Evolutionary conservation across 2,113 vertebrate genomes (phyloP).

Genomic region (Tragelaphus strepsiceros): DNA sequence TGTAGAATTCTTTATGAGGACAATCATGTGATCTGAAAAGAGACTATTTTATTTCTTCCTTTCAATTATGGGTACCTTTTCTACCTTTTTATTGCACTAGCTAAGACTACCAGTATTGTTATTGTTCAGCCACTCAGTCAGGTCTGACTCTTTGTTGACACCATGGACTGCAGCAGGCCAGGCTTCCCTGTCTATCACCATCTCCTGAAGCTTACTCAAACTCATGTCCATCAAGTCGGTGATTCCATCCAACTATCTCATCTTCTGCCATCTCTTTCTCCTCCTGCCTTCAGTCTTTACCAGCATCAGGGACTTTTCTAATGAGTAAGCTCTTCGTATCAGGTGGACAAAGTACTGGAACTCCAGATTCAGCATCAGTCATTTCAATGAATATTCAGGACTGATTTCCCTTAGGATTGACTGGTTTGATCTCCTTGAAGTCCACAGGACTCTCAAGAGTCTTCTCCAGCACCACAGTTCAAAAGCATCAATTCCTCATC

Average conservation of each 20-base stretch:
- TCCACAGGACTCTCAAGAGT: background rate
- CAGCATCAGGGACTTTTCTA: background rate
- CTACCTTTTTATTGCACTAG: background rate
- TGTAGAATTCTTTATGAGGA: background rate
- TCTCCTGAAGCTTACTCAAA: background rate
- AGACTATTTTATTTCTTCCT: background rate
- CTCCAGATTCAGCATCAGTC: background rate
- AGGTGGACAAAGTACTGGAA: background rate
- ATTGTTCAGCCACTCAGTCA: background rate
- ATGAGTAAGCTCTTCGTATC: background rate
- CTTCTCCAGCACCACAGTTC: background rate
- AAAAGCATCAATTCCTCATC: background rate
- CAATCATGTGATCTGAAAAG: background rate
- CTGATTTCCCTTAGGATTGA: background rate
- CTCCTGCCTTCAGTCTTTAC: background rate
- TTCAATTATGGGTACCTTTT: background rate
- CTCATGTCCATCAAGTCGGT: accelerated
- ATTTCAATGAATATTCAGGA: background rate
- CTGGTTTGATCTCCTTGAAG: background rate
- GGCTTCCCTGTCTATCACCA: background rate
- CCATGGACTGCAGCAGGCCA: background rate
- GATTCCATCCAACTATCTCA: background rate
- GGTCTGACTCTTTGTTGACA: background rate
- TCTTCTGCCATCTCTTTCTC: background rate
- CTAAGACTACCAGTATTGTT: background rate